phyloP scores from a whole-genome alignment of 2,888 invertebrate species.

The Exephanes ischioxanthus region DNA sequence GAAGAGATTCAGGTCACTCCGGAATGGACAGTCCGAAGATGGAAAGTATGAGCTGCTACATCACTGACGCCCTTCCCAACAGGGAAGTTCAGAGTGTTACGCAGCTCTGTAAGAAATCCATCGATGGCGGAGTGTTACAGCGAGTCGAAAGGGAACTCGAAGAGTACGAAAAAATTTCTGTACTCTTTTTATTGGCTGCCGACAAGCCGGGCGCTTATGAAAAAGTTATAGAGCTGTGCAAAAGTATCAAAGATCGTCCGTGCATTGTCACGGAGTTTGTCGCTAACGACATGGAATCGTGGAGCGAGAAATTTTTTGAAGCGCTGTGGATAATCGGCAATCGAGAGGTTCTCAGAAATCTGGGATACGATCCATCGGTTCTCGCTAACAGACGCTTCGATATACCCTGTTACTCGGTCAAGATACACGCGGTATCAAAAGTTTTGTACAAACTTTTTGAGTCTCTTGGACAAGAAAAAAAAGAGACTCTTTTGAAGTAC shows the following conservation, averaged over 20 bases:
- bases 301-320: conserved; percentile 86
- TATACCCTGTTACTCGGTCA: conserved; percentile 54
- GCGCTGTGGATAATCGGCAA: conserved; percentile 86
- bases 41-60: conserved; percentile 3
- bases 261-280: conserved; percentile 79
- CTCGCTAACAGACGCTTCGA: conserved; percentile 35
- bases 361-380: conserved; percentile 77
- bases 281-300: conserved; percentile 78
- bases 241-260: conserved; percentile 58
- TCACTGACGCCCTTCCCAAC: conserved; percentile 16
- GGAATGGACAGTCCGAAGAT: neutral
- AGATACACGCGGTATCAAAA: conserved; percentile 70
- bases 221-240: conserved; percentile 68
- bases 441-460: conserved; percentile 76
- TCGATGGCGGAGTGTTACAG: conserved; percentile 13
- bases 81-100: neutral
- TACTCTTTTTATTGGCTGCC: conserved; percentile 81
- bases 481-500: conserved; percentile 34
- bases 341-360: conserved; percentile 81
- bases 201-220: conserved; percentile 74
- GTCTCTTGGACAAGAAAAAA: conserved; percentile 52
- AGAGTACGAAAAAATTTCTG: conserved; percentile 84
- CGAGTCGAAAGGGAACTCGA: conserved; percentile 85
- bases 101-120: neutral
- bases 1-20: neutral